Base-by-base conservation (phyloP, 2,888 invertebrate species). In the Corythucha ciliata region DNA sequence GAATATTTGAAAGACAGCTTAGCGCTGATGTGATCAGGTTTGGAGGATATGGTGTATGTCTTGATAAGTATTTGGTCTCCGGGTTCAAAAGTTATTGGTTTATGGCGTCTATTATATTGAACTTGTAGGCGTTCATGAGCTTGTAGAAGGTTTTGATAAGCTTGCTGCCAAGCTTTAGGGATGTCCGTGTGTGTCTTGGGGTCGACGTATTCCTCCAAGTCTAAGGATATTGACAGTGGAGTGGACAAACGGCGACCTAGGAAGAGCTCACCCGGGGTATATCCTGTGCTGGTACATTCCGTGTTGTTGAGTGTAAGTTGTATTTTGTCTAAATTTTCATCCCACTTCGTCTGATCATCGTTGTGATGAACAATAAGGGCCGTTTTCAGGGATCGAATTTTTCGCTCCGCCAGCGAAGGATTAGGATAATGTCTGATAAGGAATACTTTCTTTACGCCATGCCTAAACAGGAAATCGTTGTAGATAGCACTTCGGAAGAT, bases 221-320 rank as follows among this genome's bases (percentile, higher is more conserved):
- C 41, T 41, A 40, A 49, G 7, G 33, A 22, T 5, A 49, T n/a
- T 21, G 27, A 41, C 4, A 49, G 10, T 5, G 49, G 49, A 27
- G 49, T 49, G 16, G 26, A 20, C 20, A 49, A 16, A 5, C 16
- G 7, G 12, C 49, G 21, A 4, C 49, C 49, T 6, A 49, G 36
- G 21, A 49, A 49, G n/a, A 49, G 3, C 20, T 49, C 32, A 16
- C 18, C 33, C 18, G 49, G 49, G 22, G 36, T 49, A 27, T 36
- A 49, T 22, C 41, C 41, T 12, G 40, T 49, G 27, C 32, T 18
- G n/a, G 40, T 41, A 36, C 41, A 41, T 10, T 22, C 20, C 3
- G 49, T 33, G 7, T 40, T 41, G 22, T 49, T 49, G 5, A 49
- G 29, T 5, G 40, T n/a, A 14, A 49, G 6, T 24, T 49, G 41